Evolutionary conservation across 2,888 invertebrate genomes (phyloP).

Genomic region (Chaitophorus viminalis): DNA sequence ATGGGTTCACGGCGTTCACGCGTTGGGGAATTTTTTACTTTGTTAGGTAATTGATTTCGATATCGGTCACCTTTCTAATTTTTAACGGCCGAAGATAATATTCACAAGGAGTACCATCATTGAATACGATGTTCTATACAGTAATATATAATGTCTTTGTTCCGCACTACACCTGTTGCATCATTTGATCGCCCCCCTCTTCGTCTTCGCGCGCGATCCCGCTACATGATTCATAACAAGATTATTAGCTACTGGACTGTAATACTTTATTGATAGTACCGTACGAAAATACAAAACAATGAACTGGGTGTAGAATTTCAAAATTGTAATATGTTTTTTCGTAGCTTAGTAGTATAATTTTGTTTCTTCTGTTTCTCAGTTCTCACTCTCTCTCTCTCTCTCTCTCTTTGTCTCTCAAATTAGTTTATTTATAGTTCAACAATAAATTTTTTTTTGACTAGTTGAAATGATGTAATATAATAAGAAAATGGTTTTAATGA

Average conservation of each 20-base stretch:
- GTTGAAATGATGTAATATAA: conserved; percentile 39
- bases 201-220: background rate
- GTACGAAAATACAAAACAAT: conserved; percentile 40
- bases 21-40: too few species aligned
- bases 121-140: background rate
- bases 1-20: too few species aligned
- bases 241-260: conserved; percentile 2
- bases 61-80: background rate
- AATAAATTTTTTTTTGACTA: background rate
- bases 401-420: background rate
- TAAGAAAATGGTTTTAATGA: conserved; percentile 13
- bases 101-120: background rate
- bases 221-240: conserved; percentile 21
- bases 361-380: background rate
- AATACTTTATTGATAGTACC: conserved; percentile 58
- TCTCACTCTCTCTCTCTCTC: background rate
- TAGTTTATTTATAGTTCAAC: background rate
- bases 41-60: too few species aligned
- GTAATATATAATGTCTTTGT: conserved; percentile 55
- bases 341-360: conserved; percentile 13
- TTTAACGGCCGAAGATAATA: conserved; percentile 19
- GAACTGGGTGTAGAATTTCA: conserved; percentile 44
- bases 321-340: background rate
- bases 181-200: conserved; percentile 9
- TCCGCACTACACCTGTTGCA: conserved; percentile 56